Base-by-base conservation (phyloP, 1,140 invertebrate genomes). In the Cyclina sinensis region DNA sequence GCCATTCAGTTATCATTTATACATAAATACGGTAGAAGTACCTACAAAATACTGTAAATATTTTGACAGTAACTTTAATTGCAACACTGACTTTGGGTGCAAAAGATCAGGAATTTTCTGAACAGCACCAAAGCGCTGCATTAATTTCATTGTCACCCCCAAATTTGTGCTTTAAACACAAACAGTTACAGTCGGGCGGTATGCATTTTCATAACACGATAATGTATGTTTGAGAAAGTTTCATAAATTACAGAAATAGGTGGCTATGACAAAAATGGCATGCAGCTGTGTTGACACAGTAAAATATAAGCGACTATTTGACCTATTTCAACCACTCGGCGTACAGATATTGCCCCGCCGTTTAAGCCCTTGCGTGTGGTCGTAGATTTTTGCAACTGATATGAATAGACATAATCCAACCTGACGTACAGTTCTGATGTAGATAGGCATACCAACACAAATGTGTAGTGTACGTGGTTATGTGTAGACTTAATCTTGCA, bases 281-380 rank as follows among this genome's bases (percentile, higher is more conserved):
- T n/a, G 21, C 21, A 70, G 37, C 35, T 70, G n/a, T 76, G 39
- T 43, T 51, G 39, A 76, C 73, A 48, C 3, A 24, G 46, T 76
- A 46, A 76, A 37, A 39, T 35, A 37, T 27, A 76, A 48, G 39
- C 24, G 18, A 1, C 74, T 21, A 16, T 30, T 32, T 78, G 74
- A 78, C 74, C 74, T 78, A 78, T 78, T 78, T 78, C 74, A 78
- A 35, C 43, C 74, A 21, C 43, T 11, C 39, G 16, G n/a, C 48
- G 54, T 2, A 78, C 48, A 78, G 46, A 32, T 48, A n/a, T 24
- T 48, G 48, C 32, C 74, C 48, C 48, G 54, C 74, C 48, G 54
- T 78, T 57, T 57, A 48, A 54, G n/a, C 46, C 43, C 21, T 78
- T 32, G 74, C 74, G 74, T 78, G 74, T 78, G 74, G 74, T 78